Evolutionary conservation across 2,113 vertebrate genomes (phyloP).

Genomic region (Sebastes schlegelii): DNA sequence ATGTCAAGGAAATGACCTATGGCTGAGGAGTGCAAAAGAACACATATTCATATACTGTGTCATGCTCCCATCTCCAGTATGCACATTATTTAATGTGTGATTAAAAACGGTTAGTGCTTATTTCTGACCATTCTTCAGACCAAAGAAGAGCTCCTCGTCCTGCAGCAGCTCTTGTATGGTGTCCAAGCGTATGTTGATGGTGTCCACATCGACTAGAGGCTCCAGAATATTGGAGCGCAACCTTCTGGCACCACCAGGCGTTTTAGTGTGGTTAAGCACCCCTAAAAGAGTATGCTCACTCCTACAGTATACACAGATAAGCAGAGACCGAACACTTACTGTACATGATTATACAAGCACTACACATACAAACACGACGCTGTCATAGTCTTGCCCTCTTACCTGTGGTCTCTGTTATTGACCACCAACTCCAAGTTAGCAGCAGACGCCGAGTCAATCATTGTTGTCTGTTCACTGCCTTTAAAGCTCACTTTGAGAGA

Average conservation of each 20-base stretch:
- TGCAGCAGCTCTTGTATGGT: constrained; percentile 93
- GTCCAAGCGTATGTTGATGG: constrained; percentile 92
- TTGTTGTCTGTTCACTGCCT: constrained; percentile 95
- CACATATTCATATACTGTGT: constrained; percentile 2
- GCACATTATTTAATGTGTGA: neutral
- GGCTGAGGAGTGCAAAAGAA: constrained; percentile 84
- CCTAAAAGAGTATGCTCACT: constrained; percentile 92
- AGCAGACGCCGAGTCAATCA: constrained; percentile 95
- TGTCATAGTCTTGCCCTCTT: constrained; percentile 31
- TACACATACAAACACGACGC: neutral
- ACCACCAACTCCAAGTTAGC: constrained; percentile 93
- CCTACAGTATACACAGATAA: constrained; percentile 72
- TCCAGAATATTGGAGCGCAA: constrained; percentile 96
- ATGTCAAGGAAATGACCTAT: constrained; percentile 94
- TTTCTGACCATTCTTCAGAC: constrained; percentile 89
- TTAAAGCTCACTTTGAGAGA: constrained; percentile 95
- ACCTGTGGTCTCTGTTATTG: constrained; percentile 94
- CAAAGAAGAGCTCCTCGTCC: constrained; percentile 93
- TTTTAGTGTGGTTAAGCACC: constrained; percentile 95
- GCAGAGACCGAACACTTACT: neutral
- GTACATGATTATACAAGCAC: neutral
- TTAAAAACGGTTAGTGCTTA: neutral
- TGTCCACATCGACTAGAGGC: constrained; percentile 90
- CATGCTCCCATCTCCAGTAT: constrained; percentile 9
- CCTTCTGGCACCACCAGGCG: constrained; percentile 92